Percentiles rank a stretch among this genome's conserved stretches.
These are phyloP conservation scores for Silurus glanis DNA, from an alignment of 2,113 vertebrate genomes.

Conservation along the genomic window DNA sequence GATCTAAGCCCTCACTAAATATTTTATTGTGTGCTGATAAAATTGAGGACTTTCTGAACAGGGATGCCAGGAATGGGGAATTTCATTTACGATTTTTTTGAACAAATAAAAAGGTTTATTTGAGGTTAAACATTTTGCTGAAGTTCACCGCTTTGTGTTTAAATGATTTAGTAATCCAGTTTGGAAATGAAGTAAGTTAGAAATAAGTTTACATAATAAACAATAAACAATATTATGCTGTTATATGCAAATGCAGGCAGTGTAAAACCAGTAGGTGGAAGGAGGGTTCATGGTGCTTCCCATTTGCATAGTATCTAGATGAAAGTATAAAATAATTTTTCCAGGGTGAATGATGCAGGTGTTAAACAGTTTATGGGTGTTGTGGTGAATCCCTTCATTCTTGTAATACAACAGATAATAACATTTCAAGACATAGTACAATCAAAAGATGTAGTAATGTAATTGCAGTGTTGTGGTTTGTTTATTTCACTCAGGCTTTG, in stretches of 20 bases:
- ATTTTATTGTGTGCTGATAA: not conserved
- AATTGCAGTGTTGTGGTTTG: not conserved
- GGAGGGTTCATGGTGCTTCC: not conserved
- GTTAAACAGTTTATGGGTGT: not conserved
- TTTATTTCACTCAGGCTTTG: not conserved
- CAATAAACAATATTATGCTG: not conserved
- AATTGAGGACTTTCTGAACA: not conserved
- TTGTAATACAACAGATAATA: too few species aligned
- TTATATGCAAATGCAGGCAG: not conserved
- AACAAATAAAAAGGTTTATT: too few species aligned
- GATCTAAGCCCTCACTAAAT: not conserved
- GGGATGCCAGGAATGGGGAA: not conserved
- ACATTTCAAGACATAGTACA: not conserved
- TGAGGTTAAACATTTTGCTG: not conserved
- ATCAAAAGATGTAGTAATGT: not conserved
- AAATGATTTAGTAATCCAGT: not conserved
- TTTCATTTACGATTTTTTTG: not conserved
- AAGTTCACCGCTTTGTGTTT: not conserved
- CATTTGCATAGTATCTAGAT: not conserved
- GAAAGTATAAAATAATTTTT: not conserved
- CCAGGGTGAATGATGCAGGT: not conserved
- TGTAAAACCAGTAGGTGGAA: not conserved
- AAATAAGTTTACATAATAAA: not conserved
- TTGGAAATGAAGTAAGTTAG: not conserved
- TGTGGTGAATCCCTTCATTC: not conserved